These are phyloP conservation scores for Ephialtes manifestator DNA, from an alignment of 2,888 invertebrate species.

Conservation along the genomic window DNA sequence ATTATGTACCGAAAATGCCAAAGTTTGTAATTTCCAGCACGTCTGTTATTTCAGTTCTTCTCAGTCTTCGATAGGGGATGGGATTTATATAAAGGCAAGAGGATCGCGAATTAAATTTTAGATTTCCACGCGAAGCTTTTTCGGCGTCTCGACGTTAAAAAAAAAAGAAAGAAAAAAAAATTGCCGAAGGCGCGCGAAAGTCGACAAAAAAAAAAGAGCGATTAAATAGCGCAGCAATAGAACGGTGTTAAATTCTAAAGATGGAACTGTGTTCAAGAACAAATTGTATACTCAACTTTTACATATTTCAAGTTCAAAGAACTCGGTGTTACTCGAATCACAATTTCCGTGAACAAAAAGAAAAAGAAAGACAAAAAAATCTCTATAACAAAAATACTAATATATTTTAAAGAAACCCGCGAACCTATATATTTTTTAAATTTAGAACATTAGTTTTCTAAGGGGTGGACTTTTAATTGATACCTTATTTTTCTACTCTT, in stretches of 20 bases:
- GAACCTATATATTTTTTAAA: conserved; percentile 72
- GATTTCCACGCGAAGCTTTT: not conserved
- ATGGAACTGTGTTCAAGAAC: conserved; percentile 78
- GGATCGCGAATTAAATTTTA: conserved; percentile 29
- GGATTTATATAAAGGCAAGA: not conserved
- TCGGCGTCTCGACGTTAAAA: conserved; percentile 2
- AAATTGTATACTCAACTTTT: conserved; percentile 68
- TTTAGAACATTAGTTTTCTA: conserved; percentile 75
- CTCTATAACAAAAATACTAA: conserved; percentile 25
- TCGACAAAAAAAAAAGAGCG: conserved; percentile 31
- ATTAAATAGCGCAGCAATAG: conserved; percentile 76
- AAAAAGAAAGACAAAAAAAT: not conserved
- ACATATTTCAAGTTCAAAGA: conserved; percentile 62
- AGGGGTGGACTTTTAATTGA: conserved; percentile 63
- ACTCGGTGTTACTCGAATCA: conserved; percentile 61
- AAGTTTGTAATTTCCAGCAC: conserved; percentile 54
- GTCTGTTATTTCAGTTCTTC: conserved; percentile 45
- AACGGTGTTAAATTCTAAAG: conserved; percentile 77
- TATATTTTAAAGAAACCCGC: conserved; percentile 55
- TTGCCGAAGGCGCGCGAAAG: not conserved
- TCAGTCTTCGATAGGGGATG: conserved; percentile 4
- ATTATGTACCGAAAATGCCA: conserved; percentile 36
- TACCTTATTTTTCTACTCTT: conserved; percentile 65
- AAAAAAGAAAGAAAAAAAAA: conserved; percentile 22
- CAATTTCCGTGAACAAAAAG: conserved; percentile 58